These are phyloP conservation scores for Coelopa pilipes DNA, from an alignment of 2,888 invertebrate genomes.

Conservation along the genomic window DNA sequence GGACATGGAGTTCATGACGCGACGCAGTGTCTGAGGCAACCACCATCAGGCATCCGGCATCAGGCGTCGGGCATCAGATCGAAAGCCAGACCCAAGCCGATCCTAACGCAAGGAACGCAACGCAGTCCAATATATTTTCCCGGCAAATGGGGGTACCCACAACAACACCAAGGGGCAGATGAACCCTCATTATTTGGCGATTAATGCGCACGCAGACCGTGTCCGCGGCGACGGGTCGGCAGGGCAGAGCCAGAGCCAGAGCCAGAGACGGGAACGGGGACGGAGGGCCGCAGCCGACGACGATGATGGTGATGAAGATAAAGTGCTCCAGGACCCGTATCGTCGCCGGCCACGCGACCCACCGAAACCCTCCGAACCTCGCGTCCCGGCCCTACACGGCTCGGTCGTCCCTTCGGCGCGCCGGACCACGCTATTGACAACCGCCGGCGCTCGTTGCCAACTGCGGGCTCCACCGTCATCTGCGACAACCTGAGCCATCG, in stretches of 20 bases:
- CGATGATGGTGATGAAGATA: conserved; percentile 20
- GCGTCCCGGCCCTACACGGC: background rate
- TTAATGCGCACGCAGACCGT: conserved; percentile 33
- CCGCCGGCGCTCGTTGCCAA: background rate
- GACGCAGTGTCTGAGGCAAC: conserved; percentile 49
- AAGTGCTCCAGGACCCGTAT: background rate
- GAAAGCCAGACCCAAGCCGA: background rate
- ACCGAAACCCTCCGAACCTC: no score
- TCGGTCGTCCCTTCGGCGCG: conserved; percentile 7
- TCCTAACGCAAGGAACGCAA: background rate
- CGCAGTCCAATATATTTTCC: background rate
- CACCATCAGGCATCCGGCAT: conserved; percentile 30
- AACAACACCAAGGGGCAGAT: background rate
- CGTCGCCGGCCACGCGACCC: background rate
- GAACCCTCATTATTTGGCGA: conserved; percentile 38
- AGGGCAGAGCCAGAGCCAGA: no score
- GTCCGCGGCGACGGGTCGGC: background rate
- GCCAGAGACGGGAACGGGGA: no score
- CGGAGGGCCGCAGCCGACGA: background rate
- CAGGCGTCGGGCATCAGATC: background rate
- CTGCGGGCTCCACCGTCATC: conserved; percentile 3
- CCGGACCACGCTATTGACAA: conserved; percentile 6
- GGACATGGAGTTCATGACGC: conserved; percentile 49
- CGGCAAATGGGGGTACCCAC: background rate
- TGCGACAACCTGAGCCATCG: conserved; percentile 5